phyloP scores from a whole-genome alignment of 2,113 vertebrate species.

The Poeciliopsis retropinna region DNA sequence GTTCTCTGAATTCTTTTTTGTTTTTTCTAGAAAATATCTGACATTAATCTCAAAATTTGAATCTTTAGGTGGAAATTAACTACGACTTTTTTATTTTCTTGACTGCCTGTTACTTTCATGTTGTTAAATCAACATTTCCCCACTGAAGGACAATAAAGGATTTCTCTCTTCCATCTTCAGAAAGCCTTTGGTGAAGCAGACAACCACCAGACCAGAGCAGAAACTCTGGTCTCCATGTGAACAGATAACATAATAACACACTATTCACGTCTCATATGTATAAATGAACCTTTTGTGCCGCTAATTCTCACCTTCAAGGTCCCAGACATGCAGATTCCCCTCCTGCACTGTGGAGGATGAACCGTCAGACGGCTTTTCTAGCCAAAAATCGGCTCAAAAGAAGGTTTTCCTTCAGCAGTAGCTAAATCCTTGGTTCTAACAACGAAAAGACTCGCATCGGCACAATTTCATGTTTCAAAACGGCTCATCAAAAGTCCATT shows the following conservation, averaged over 20 bases:
- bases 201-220: neutral
- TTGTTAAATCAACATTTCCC: too few relatives aligned
- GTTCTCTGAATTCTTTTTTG: too few relatives aligned
- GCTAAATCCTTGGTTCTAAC: neutral
- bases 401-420: neutral
- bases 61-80: too few relatives aligned
- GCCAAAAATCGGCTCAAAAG: neutral
- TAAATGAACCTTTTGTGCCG: slow-evolving; percentile 11
- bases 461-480: slow-evolving; percentile 22
- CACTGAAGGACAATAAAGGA: too few relatives aligned
- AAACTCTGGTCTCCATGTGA: slow-evolving; percentile 53
- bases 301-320: slow-evolving; percentile 5
- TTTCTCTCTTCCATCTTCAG: neutral
- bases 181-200: neutral
- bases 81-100: too few relatives aligned
- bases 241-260: slow-evolving; percentile 48
- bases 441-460: neutral
- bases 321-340: slow-evolving; percentile 17
- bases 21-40: too few relatives aligned
- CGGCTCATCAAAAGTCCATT: neutral
- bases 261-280: slow-evolving; percentile 32
- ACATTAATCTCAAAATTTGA: too few relatives aligned
- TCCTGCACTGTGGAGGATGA: neutral
- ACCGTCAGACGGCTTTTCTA: neutral
- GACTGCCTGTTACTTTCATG: too few relatives aligned